A percentile compares a stretch with the other conserved stretches of the same genome.
phyloP scores from a whole-genome alignment of 2,113 vertebrate species.

The Brienomyrus brachyistius region DNA sequence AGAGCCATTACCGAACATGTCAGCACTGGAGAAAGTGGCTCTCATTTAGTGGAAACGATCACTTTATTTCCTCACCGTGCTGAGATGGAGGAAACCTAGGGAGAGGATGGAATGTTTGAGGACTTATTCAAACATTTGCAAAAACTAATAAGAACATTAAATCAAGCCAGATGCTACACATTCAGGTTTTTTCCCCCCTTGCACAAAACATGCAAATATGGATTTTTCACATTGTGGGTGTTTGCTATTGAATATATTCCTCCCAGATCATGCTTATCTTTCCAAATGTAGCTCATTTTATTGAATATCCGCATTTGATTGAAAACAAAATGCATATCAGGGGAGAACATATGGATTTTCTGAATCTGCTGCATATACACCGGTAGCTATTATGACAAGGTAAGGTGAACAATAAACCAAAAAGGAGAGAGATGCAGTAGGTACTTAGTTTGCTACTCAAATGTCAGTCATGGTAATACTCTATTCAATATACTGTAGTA shows the following conservation, averaged over 20 bases:
- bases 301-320: neutral
- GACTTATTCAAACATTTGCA: slow-evolving; percentile 94
- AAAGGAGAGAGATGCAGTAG: neutral
- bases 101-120: slow-evolving; percentile 86
- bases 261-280: neutral
- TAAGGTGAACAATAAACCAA: neutral
- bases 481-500: neutral
- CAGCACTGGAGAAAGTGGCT: slow-evolving; percentile 84
- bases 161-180: slow-evolving; percentile 76
- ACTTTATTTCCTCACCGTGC: slow-evolving; percentile 83
- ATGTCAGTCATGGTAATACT: neutral
- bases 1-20: slow-evolving; percentile 79
- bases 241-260: neutral
- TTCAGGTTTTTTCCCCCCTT: slow-evolving; percentile 39
- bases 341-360: neutral
- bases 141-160: slow-evolving; percentile 94
- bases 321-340: neutral
- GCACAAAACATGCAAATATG: slow-evolving; percentile 14
- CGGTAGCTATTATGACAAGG: neutral
- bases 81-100: slow-evolving; percentile 77
- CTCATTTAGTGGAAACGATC: slow-evolving; percentile 90
- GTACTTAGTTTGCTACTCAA: neutral
- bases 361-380: neutral
- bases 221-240: neutral
- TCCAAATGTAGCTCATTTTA: slow-evolving; percentile 4